Percentiles rank a stretch among this genome's conserved stretches.
Evolutionary conservation across 1,140 invertebrate genomes (phyloP).

Genomic region (Euglossa dilemma): DNA sequence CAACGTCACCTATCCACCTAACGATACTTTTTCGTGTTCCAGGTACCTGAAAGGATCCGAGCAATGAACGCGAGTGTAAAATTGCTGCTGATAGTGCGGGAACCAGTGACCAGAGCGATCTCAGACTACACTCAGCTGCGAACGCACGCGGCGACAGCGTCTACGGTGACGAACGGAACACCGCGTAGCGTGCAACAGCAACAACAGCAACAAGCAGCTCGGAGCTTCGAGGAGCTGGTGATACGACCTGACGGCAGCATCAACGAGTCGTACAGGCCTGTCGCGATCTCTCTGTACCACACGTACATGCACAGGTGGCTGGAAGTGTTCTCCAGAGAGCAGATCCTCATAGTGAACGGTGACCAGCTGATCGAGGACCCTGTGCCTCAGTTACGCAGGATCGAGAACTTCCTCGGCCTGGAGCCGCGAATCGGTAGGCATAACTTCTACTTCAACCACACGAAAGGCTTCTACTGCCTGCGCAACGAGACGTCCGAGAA

Average conservation of each 20-base stretch:
- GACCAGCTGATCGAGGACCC: slow-evolving; percentile 98
- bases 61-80: slow-evolving; percentile 97
- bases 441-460: slow-evolving; percentile 98
- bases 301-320: slow-evolving; percentile 92
- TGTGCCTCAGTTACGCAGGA: slow-evolving; percentile 92
- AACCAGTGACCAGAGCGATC: slow-evolving; percentile 97
- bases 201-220: slow-evolving; percentile 72
- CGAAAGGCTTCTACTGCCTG: slow-evolving; percentile 98
- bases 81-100: slow-evolving; percentile 95
- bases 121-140: slow-evolving; percentile 97
- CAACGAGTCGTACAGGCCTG: slow-evolving; percentile 90
- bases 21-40: neutral
- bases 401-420: slow-evolving; percentile 94
- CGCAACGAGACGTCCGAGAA: slow-evolving; percentile 92
- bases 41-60: slow-evolving; percentile 93
- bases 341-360: slow-evolving; percentile 97
- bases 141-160: slow-evolving; percentile 88
- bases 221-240: slow-evolving; percentile 91
- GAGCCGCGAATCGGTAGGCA: slow-evolving; percentile 90
- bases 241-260: slow-evolving; percentile 90
- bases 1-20: too few species aligned
- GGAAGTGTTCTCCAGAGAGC: slow-evolving; percentile 93
- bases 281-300: slow-evolving; percentile 93
- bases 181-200: slow-evolving; percentile 44
- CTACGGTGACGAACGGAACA: slow-evolving; percentile 73